These are phyloP conservation scores for Babyrousa celebensis DNA, from an alignment of 2,797 vertebrate species.

Conservation along the genomic window DNA sequence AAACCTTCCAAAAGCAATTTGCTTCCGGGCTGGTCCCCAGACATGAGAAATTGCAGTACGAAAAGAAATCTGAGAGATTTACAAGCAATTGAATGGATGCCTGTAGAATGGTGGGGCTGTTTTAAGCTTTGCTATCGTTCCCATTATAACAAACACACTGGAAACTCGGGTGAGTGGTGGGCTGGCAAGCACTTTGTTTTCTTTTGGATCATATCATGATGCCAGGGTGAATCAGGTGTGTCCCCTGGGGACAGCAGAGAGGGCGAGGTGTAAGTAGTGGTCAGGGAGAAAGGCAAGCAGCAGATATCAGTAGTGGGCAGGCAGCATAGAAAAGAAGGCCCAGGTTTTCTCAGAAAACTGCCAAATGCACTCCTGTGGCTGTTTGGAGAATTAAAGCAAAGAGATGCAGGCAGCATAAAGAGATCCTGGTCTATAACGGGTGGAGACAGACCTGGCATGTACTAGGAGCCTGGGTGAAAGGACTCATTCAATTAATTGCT, in stretches of 20 bases:
- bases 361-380: background rate
- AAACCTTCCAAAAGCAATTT: conserved; percentile 86
- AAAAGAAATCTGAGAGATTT: conserved; percentile 85
- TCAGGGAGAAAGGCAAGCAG: conserved; percentile 57
- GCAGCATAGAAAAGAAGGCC: background rate
- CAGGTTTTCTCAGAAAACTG: background rate
- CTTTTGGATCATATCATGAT: background rate
- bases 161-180: conserved; percentile 60
- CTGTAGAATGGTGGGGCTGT: conserved; percentile 70
- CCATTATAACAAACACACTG: background rate
- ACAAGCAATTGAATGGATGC: conserved; percentile 74
- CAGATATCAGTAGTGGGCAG: background rate
- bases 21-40: conserved; percentile 86
- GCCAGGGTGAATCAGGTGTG: conserved; percentile 70
- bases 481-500: background rate
- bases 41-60: conserved; percentile 83
- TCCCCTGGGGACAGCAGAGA: conserved; percentile 22
- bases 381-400: conserved; percentile 6
- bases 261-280: background rate
- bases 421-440: background rate
- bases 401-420: background rate
- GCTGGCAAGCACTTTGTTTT: conserved; percentile 62
- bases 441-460: background rate
- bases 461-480: background rate
- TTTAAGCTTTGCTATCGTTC: conserved; percentile 38